Evolutionary conservation across 2,113 vertebrate species (phyloP), one percentile per base, ranked within the genome.

Genomic region (Choloepus hoffmanni): DNA sequence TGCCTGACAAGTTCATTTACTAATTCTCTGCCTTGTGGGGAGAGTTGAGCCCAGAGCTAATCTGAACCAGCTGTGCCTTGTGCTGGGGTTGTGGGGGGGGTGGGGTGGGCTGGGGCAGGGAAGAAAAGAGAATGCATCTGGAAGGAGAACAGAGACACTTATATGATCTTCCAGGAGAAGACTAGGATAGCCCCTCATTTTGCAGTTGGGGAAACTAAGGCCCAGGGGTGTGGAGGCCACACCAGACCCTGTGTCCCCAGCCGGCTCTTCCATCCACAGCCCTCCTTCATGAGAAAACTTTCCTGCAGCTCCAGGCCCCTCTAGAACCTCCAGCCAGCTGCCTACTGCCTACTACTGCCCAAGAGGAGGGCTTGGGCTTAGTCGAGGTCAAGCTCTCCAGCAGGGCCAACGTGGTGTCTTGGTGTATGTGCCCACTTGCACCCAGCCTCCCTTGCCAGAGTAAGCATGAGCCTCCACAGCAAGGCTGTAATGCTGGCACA

Each of bases 21-120:
- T 10, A 45, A 36, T 13, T 77, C 45, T 77, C 45, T 50, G 74
- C 74, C 74, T 77, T 43, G 74, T 16, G 62, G 33, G 89, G 84
- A 73, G 72, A 15, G n/a, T 73, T n/a, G 48, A 91, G 53, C 45
- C 63, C 70, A 9, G 58, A 50, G 60, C 63, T 92, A 89, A 93
- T 92, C 74, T 58, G 94, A 86, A 92, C 87, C 96, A 97, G 94
- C 83, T 97, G 96, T 90, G 63, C 53, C 74, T 60, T 67, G 79
- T n/a, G 63, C 53, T n/a, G 65, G 60, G 36, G 36, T 36, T 36
- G 36, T 36, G 70, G 53, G 9, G 63, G 63, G 13, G 24, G 33
- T 58, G 30, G 36, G 73, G 43, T 13, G 53, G 53, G 15, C 14
- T 13, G 18, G 10, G 18, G 53, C 53, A 55, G 53, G 53, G 53